These are phyloP conservation scores for Chrysotoxum bicinctum DNA, from an alignment of 2,888 invertebrate genomes.

Conservation along the genomic window DNA sequence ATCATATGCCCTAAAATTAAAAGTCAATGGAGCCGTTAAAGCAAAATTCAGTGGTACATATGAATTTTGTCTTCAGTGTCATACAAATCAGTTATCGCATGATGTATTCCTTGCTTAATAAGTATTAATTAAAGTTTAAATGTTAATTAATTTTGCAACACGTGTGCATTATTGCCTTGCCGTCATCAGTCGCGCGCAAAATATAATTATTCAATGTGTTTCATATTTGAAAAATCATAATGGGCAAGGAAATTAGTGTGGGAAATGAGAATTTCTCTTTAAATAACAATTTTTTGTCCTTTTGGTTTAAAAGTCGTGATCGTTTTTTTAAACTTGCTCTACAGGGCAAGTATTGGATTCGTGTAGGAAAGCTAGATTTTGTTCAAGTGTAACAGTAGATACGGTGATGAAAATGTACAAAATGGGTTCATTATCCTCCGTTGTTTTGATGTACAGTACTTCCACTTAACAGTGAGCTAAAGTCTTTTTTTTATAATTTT, in stretches of 20 bases:
- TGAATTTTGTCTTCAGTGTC: background rate
- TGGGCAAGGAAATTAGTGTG: background rate
- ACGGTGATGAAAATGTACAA: too few species aligned
- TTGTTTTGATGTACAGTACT: too few species aligned
- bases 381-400: too few species aligned
- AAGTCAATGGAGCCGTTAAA: background rate
- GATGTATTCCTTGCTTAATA: background rate
- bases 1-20: background rate
- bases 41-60: background rate
- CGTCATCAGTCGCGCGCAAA: background rate
- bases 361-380: too few species aligned
- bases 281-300: background rate
- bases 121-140: conserved; percentile 2
- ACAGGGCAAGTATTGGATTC: too few species aligned
- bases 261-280: background rate
- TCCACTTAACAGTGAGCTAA: too few species aligned
- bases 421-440: too few species aligned
- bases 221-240: background rate
- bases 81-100: background rate
- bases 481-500: too few species aligned
- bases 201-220: background rate
- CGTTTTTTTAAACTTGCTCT: too few species aligned
- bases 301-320: background rate
- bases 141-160: background rate
- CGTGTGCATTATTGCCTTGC: background rate